Evolutionary conservation across 2,113 vertebrate genomes (phyloP).

Genomic region (Clarias batrachus): DNA sequence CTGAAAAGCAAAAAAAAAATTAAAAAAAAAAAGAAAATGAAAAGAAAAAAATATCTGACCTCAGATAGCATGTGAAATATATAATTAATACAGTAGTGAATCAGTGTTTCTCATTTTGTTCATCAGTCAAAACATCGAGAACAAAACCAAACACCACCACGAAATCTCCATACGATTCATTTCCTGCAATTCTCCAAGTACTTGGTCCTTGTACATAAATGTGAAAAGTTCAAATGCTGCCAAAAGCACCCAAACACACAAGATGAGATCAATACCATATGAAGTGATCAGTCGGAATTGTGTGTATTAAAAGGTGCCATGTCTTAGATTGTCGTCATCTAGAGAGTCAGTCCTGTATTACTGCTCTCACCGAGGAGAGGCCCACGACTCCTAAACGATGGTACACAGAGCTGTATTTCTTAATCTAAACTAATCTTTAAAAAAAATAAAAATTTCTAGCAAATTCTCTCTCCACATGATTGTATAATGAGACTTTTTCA

Average conservation of each 20-base stretch:
- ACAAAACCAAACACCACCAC: neutral
- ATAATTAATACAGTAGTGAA: neutral
- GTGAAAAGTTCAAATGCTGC: neutral
- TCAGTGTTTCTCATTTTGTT: neutral
- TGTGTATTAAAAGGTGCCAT: neutral
- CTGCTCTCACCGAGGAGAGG: neutral
- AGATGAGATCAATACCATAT: neutral
- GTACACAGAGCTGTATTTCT: neutral
- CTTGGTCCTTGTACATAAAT: neutral
- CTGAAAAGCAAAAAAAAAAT: neutral
- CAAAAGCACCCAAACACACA: too few relatives aligned
- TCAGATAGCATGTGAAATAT: neutral
- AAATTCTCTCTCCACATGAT: neutral
- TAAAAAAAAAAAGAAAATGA: neutral
- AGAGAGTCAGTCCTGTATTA: neutral
- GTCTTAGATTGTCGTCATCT: neutral
- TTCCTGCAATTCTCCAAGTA: neutral
- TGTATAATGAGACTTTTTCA: neutral
- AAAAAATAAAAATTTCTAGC: neutral
- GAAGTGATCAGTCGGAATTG: too few relatives aligned
- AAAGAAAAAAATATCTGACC: neutral
- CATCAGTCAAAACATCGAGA: neutral
- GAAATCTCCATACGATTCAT: neutral
- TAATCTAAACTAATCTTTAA: neutral
- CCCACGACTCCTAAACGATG: neutral